A percentile compares a stretch with the other conserved stretches of the same genome.
These are phyloP conservation scores for Calliopsis andreniformis DNA, from an alignment of 1,140 invertebrate genomes.

Conservation along the genomic window DNA sequence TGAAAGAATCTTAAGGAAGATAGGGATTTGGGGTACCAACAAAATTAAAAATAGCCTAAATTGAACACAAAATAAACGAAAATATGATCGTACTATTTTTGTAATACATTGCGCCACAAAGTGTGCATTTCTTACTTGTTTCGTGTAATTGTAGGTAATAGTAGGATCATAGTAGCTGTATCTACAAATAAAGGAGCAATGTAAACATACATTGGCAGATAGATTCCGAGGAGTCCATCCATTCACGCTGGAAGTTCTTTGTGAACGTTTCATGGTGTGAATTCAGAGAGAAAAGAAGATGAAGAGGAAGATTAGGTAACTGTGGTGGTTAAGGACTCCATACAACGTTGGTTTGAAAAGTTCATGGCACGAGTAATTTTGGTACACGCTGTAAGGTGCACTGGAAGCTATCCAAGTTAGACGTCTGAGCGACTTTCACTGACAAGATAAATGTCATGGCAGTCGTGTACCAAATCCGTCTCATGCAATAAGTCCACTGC, in stretches of 20 bases:
- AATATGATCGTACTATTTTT: conserved; percentile 69
- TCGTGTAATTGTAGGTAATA: conserved; percentile 28
- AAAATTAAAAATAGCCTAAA: conserved; percentile 25
- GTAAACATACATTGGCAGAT: conserved; percentile 6
- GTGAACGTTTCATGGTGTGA: not conserved
- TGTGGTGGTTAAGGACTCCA: not conserved
- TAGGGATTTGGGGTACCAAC: not conserved
- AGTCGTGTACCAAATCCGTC: conserved; percentile 25
- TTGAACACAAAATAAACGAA: conserved; percentile 53
- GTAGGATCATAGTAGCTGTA: conserved; percentile 35
- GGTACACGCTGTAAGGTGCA: not conserved
- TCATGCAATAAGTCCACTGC: not conserved
- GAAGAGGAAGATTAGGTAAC: not conserved
- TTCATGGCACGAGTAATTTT: not conserved
- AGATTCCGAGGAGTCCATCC: conserved; percentile 5
- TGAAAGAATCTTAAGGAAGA: not conserved
- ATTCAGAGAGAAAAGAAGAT: not conserved
- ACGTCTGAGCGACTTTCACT: not conserved
- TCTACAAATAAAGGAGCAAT: conserved; percentile 31
- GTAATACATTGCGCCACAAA: conserved; percentile 66
- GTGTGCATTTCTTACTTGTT: conserved; percentile 48
- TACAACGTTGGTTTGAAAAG: not conserved
- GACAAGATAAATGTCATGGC: not conserved
- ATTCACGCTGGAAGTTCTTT: conserved; percentile 9
- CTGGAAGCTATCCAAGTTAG: conserved; percentile 10